Conservation (phyloP, 1,140 invertebrate genomes). For the Copidosoma floridanum region DNA sequence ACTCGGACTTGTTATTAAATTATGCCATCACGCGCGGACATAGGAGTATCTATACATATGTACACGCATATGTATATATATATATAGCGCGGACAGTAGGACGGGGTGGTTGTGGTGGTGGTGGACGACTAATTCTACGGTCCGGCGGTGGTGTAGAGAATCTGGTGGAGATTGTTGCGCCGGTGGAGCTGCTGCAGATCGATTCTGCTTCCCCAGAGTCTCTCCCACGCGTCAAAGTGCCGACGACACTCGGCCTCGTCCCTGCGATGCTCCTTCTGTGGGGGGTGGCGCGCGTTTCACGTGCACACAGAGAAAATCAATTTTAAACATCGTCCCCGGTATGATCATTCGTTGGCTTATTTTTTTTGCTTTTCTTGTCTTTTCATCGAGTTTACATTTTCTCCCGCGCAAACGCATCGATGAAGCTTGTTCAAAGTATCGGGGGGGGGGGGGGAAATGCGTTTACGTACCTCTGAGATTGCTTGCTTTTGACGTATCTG, state of each 20-base stretch:
- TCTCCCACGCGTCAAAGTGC: slow-evolving; percentile 68
- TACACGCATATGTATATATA: too few relatives aligned
- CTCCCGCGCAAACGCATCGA: too few relatives aligned
- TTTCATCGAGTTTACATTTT: background rate
- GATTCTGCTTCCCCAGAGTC: slow-evolving; percentile 69
- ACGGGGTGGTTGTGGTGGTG: background rate
- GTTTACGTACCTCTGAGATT: too few relatives aligned
- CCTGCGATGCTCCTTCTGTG: slow-evolving; percentile 51
- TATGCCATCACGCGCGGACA: background rate
- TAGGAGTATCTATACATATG: too few relatives aligned
- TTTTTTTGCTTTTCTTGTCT: background rate
- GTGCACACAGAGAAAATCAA: slow-evolving; percentile 20
- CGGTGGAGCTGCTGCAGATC: slow-evolving; percentile 51
- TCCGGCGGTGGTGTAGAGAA: slow-evolving; percentile 50
- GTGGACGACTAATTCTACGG: background rate
- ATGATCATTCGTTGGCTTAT: background rate
- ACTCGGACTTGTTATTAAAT: slow-evolving; percentile 5
- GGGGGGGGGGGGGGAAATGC: too few relatives aligned
- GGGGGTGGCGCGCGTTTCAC: too few relatives aligned
- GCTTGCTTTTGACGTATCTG: slow-evolving; percentile 45
- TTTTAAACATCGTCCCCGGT: background rate
- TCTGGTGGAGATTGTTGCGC: slow-evolving; percentile 49
- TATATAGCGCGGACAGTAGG: too few relatives aligned
- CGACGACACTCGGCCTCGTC: slow-evolving; percentile 60
- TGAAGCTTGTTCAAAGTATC: too few relatives aligned